A percentile compares a stretch with the other conserved stretches of the same genome.
phyloP scores from a whole-genome alignment of 2,797 vertebrate species.

The Cygnus olor region DNA sequence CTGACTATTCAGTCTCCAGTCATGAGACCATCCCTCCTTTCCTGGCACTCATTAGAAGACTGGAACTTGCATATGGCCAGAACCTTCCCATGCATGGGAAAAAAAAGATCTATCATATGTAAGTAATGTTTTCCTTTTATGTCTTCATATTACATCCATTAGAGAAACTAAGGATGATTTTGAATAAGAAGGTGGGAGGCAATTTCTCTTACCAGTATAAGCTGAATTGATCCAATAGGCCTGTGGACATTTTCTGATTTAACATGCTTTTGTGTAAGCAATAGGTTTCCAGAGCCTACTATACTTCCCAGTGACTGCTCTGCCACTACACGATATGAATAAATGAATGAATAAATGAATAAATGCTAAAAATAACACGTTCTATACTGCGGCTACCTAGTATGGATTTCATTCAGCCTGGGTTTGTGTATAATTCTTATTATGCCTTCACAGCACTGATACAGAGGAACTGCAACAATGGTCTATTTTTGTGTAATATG shows the following conservation, averaged over 20 bases:
- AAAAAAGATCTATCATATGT: neutral
- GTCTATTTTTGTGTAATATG: neutral
- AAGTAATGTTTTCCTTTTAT: neutral
- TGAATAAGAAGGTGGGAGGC: neutral
- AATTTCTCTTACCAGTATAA: neutral
- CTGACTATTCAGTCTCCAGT: neutral
- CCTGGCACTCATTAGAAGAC: neutral
- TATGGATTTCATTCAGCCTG: neutral
- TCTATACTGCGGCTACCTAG: neutral
- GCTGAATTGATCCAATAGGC: neutral
- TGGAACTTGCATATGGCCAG: neutral
- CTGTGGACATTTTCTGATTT: neutral
- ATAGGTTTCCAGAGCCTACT: neutral
- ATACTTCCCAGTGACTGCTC: neutral
- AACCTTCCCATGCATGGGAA: neutral
- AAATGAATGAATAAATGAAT: conserved; percentile 21
- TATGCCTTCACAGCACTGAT: neutral
- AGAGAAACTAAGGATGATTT: neutral
- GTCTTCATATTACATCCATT: neutral
- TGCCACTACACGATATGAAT: neutral
- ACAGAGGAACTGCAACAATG: neutral
- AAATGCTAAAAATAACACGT: conserved; percentile 24
- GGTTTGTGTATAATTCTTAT: neutral
- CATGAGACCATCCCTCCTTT: neutral
- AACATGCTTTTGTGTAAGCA: neutral